Evolutionary conservation across 2,888 invertebrate species (phyloP).

Genomic region (Gnatocerus cornutus): DNA sequence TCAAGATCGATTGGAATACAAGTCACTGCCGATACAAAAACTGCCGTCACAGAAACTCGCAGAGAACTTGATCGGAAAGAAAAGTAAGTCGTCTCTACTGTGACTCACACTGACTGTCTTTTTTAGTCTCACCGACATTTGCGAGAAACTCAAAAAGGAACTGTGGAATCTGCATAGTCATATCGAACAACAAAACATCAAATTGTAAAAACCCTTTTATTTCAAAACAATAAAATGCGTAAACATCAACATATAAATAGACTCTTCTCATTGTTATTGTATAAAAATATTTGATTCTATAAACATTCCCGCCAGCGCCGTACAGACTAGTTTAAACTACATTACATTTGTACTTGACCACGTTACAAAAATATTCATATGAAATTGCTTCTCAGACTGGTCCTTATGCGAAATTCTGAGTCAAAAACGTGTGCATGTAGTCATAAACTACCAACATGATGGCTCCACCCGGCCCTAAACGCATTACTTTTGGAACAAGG

Average conservation of each 20-base stretch:
- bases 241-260: slow-evolving; percentile 6
- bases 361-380: background rate
- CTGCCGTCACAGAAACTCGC: slow-evolving; percentile 56
- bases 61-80: slow-evolving; percentile 52
- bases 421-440: slow-evolving; percentile 85
- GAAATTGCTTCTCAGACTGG: background rate
- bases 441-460: slow-evolving; percentile 96
- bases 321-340: slow-evolving; percentile 16
- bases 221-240: slow-evolving; percentile 18
- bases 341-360: background rate
- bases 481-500: slow-evolving; percentile 89
- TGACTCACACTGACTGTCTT: slow-evolving; percentile 23
- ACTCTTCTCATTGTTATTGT: background rate
- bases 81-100: slow-evolving; percentile 55
- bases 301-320: background rate
- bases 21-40: slow-evolving; percentile 60
- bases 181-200: slow-evolving; percentile 62
- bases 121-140: slow-evolving; percentile 67
- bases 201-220: slow-evolving; percentile 47
- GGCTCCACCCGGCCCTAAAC: slow-evolving; percentile 95
- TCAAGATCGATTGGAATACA: slow-evolving; percentile 62
- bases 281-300: background rate
- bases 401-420: slow-evolving; percentile 68
- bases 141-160: slow-evolving; percentile 67
- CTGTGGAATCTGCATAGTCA: slow-evolving; percentile 67